Percentiles rank a stretch among this genome's conserved stretches.
phyloP scores from a whole-genome alignment of 2,888 invertebrate genomes.

The Achlya flavicornis region DNA sequence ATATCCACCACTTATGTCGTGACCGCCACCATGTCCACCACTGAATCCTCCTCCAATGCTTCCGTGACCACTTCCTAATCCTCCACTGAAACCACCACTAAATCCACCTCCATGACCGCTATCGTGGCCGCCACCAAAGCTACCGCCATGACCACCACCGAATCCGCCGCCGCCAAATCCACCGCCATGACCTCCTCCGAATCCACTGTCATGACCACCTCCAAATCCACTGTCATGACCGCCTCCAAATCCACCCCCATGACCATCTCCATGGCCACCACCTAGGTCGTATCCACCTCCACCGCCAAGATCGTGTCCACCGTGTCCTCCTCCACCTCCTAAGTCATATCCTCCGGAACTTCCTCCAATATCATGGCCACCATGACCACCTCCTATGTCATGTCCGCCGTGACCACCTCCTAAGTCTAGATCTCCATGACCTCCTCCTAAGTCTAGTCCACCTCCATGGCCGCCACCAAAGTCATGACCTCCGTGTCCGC shows the following conservation, averaged over 20 bases:
- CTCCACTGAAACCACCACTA: conserved; percentile 42
- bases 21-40: conserved; percentile 26
- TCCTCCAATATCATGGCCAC: conserved; percentile 44
- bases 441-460: conserved; percentile 51
- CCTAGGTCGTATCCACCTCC: conserved; percentile 24
- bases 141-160: conserved; percentile 27
- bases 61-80: conserved; percentile 33
- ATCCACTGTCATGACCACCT: conserved; percentile 27
- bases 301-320: conserved; percentile 25
- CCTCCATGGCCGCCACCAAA: conserved; percentile 53
- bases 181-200: conserved; percentile 19
- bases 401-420: conserved; percentile 44
- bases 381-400: conserved; percentile 53
- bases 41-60: conserved; percentile 29
- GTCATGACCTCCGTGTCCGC: conserved; percentile 50
- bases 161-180: conserved; percentile 26
- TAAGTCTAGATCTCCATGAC: conserved; percentile 25
- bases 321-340: conserved; percentile 21
- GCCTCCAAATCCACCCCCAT: conserved; percentile 29
- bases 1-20: conserved; percentile 26
- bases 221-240: conserved; percentile 32
- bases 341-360: conserved; percentile 21
- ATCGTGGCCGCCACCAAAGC: conserved; percentile 25
- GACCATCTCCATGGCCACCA: conserved; percentile 22
- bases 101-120: conserved; percentile 32